Base-by-base conservation (phyloP, 2,888 invertebrate genomes). In the Ormia ochracea region DNA sequence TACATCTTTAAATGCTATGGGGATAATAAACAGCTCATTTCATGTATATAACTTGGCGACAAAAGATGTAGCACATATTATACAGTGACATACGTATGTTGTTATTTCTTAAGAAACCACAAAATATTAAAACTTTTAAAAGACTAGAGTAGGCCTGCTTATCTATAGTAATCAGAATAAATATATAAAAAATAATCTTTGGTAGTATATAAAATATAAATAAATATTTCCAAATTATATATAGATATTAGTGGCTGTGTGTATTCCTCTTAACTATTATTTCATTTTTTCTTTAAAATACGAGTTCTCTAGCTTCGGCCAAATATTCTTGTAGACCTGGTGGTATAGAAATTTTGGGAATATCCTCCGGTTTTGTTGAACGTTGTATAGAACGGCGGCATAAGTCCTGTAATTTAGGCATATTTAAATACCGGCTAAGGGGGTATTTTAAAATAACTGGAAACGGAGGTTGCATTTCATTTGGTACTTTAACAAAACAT, bases 391-490 rank as follows among this genome's bases (percentile, higher is more conserved):
- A 93, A 87, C 94, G 94, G 52, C 94, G 91, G 85, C 94, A 94
- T 61, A 95, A 90, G 89, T 94, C 93, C 88, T 94, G 94, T 83
- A 95, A 89, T 41, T 93, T 92, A 81, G 93, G 91, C 78, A 93
- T 92, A 88, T 93, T 92, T 26, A 92, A 93, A 85, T 94, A 94
- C 69, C 95, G 91, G 68, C 94, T 95, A 31, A 95, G 91, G 6
- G 95, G 95, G 86, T 93, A 93, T 23, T 93, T 93, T 31, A 95
- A 90, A 76, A 94, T 91, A 23, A 95, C 94, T 5, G 94, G 94
- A 89, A 93, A 94, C 74, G 93, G 93, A 10, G 94, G 94, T 82
- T 92, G 91, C 83, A 93, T 91, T 43, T 93, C 93, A 81, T 92
- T 92, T 72, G 92, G 90, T 23, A 93, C 93, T 83, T 93, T 91